Evolutionary conservation across 2,113 vertebrate species (phyloP).

Genomic region (Trematocara variabile): DNA sequence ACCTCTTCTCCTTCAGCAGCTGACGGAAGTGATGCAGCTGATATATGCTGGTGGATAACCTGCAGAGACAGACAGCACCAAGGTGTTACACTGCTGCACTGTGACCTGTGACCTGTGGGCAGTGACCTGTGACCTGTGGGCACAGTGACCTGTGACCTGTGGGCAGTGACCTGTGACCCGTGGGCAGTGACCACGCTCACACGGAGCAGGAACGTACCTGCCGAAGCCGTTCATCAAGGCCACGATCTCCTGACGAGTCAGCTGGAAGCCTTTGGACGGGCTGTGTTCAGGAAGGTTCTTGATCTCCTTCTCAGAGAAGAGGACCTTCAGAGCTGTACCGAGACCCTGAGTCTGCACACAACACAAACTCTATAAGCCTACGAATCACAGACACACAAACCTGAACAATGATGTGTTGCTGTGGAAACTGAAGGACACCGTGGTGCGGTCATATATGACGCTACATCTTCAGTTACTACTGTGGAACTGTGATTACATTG

Average conservation of each 20-base stretch:
- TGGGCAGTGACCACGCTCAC: neutral
- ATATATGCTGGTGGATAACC: slow-evolving; percentile 91
- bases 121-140: neutral
- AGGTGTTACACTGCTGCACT: neutral
- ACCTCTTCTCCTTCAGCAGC: slow-evolving; percentile 85
- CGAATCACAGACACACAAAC: neutral
- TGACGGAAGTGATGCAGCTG: slow-evolving; percentile 89
- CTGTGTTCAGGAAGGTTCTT: slow-evolving; percentile 88
- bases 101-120: neutral
- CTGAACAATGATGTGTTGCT: neutral
- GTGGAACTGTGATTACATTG: neutral
- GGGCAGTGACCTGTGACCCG: neutral
- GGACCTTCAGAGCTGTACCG: slow-evolving; percentile 92
- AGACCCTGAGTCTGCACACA: slow-evolving; percentile 86
- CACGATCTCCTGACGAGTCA: slow-evolving; percentile 93
- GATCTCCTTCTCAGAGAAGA: slow-evolving; percentile 97
- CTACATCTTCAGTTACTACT: neutral
- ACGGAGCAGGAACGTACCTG: slow-evolving; percentile 71
- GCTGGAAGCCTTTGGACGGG: slow-evolving; percentile 92
- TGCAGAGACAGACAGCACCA: slow-evolving; percentile 27
- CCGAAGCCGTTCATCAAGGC: slow-evolving; percentile 90
- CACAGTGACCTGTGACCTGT: neutral
- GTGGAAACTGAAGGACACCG: neutral
- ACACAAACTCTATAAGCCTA: neutral
- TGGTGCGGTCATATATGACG: too few species aligned